Base-by-base conservation (phyloP, 2,888 invertebrate species). In the Chymomyza caudatula region DNA sequence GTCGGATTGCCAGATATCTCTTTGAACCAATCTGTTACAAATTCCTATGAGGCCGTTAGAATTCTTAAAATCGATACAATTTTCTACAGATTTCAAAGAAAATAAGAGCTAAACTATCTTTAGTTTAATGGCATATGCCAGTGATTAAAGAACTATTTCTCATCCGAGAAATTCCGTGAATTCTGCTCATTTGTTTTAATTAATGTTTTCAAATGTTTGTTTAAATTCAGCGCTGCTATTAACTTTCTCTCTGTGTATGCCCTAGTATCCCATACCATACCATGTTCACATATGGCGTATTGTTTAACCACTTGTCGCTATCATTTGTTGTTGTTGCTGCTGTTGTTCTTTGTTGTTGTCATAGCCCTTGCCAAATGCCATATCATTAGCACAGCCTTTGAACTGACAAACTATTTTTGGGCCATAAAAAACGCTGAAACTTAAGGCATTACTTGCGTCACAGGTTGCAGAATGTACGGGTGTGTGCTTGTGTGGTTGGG, bases 391-490 rank as follows among this genome's bases (percentile, higher is more conserved):
- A 44, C 5, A 25, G 49, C 15, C 61, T 47, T 60, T 47, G 54
- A 57, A 44, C 17, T 60, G 60, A 60, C 60, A 51, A 49, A 60
- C 25, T 60, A 47, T 60, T 53, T 67, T 66, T 65, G 68, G 67
- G 65, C 60, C 63, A 77, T 74, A 71, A 77, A 77, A 71, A 61
- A 55, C 52, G 47, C 64, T 75, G 71, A 29, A 75, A 74, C 67
- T 62, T n/a, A 13, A 37, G 29, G 29, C 29, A 37, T 23, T 29
- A 69, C 42, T 67, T 67, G 67, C 67, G 67, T 67, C 67, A 67
- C 67, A 44, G 25, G 13, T 67, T 67, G 59, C 67, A 25, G 67
- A 47, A 59, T 53, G 67, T 66, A 19, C 25, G 52, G 42, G 15
- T 37, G 37, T 13, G 13, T 23, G 13, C 54, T 17, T 44, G 17